These are phyloP conservation scores for Grallaria varia DNA, from an alignment of 2,113 vertebrate genomes.

Conservation along the genomic window DNA sequence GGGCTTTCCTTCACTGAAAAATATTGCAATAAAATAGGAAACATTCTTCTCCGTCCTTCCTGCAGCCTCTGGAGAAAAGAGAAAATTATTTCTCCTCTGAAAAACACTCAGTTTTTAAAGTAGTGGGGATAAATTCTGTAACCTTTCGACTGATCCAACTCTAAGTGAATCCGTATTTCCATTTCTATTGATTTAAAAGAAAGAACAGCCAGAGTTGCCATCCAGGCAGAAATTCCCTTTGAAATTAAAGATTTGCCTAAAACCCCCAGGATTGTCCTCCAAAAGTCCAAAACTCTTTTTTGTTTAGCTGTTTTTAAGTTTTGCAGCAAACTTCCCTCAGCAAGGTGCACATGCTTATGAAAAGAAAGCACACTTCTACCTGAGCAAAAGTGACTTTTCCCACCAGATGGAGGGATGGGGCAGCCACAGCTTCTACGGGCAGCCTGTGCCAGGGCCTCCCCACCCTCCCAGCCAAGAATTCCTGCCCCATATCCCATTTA, in stretches of 20 bases:
- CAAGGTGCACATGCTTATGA: background rate
- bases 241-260: background rate
- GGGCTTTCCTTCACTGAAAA: background rate
- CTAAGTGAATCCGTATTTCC: background rate
- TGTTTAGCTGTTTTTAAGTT: background rate
- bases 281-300: background rate
- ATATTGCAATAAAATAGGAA: background rate
- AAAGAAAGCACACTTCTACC: background rate
- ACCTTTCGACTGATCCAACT: background rate
- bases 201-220: background rate
- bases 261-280: background rate
- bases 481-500: background rate
- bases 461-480: background rate
- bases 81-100: background rate
- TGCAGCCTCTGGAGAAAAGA: background rate
- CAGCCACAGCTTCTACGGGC: background rate
- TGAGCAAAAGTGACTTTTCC: background rate
- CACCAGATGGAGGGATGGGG: background rate
- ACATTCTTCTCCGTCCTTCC: background rate
- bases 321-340: background rate
- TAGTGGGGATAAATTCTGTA: background rate
- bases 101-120: background rate
- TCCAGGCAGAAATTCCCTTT: background rate
- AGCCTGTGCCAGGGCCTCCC: background rate
- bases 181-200: background rate